Evolutionary conservation across 2,113 vertebrate species (phyloP).

Genomic region (Lanius collurio): DNA sequence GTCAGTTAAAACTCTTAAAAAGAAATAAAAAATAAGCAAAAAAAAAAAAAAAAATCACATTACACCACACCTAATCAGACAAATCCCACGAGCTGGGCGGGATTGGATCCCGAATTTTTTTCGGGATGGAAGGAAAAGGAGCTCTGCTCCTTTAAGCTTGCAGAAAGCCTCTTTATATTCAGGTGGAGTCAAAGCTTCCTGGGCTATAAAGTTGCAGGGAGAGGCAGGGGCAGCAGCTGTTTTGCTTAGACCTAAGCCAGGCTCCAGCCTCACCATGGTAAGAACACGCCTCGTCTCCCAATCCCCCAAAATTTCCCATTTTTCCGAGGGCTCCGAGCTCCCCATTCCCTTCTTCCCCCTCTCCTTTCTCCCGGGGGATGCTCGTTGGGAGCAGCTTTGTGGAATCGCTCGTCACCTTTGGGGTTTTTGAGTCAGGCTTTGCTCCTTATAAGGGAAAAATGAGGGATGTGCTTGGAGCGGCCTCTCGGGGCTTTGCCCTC

Average conservation of each 20-base stretch:
- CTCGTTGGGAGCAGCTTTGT: not conserved
- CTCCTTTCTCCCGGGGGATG: not conserved
- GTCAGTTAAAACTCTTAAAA: not conserved
- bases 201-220: slow-evolving; percentile 63
- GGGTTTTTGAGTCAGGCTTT: not conserved
- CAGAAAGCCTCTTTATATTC: slow-evolving; percentile 2
- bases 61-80: fast-evolving
- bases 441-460: slow-evolving; percentile 63
- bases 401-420: not conserved
- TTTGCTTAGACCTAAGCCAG: not conserved
- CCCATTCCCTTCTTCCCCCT: not conserved
- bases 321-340: fast-evolving
- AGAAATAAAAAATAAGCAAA: fast-evolving
- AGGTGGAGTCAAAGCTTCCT: slow-evolving; percentile 57
- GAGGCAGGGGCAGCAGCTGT: slow-evolving; percentile 38
- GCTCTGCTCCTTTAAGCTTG: slow-evolving; percentile 59
- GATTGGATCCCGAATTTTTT: not conserved
- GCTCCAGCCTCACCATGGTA: slow-evolving; percentile 43
- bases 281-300: not conserved
- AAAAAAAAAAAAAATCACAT: fast-evolving
- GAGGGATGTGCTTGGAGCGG: not conserved
- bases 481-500: not conserved
- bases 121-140: not conserved
- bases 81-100: fast-evolving
- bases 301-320: not conserved